These are phyloP conservation scores for Orthonyx spaldingii DNA, from an alignment of 2,113 vertebrate genomes.

Conservation along the genomic window DNA sequence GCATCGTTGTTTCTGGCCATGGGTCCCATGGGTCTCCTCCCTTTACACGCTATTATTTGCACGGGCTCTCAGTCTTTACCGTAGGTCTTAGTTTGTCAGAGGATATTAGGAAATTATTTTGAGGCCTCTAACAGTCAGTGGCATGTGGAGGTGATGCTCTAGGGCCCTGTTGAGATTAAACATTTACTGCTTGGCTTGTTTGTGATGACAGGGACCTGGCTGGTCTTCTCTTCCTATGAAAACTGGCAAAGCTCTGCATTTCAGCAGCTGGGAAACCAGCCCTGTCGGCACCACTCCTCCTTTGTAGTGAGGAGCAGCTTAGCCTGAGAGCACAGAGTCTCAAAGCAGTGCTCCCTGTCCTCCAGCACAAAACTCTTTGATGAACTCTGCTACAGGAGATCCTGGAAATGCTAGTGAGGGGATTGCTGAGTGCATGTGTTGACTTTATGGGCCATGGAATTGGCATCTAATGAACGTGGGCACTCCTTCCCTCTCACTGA, in stretches of 20 bases:
- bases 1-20: not conserved
- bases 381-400: not conserved
- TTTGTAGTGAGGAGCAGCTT: not conserved
- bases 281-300: not conserved
- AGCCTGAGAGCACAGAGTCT: not conserved
- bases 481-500: not conserved
- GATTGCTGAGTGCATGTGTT: not conserved
- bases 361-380: constrained; percentile 36
- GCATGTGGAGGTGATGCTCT: constrained; percentile 10
- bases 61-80: not conserved
- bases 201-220: constrained; percentile 35
- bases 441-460: not conserved
- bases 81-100: constrained; percentile 41
- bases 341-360: not conserved
- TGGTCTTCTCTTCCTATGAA: not conserved
- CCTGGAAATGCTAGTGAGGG: constrained; percentile 8
- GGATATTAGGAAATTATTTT: constrained; percentile 11
- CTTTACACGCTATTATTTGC: not conserved
- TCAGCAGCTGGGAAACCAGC: not conserved
- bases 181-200: constrained; percentile 44
- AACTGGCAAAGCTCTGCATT: not conserved
- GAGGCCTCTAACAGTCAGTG: constrained; percentile 6
- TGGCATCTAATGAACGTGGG: not conserved
- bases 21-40: not conserved
- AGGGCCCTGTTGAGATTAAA: constrained; percentile 15